phyloP scores from a whole-genome alignment of 1,140 invertebrate species.

The Cydia strobilella region DNA sequence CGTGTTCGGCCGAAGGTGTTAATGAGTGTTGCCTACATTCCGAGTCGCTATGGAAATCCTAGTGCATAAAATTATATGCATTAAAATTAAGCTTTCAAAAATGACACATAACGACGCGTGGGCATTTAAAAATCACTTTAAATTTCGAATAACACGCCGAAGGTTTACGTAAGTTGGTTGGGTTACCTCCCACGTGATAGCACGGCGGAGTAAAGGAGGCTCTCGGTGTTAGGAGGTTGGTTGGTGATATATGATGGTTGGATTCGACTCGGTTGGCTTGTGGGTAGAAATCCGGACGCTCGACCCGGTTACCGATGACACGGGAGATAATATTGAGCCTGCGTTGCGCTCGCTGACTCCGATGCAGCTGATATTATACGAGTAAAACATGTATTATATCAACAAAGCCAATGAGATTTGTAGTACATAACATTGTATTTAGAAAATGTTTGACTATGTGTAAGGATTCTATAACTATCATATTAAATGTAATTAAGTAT shows the following conservation, averaged over 20 bases:
- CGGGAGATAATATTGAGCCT: conserved; percentile 64
- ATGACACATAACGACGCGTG: conserved; percentile 15
- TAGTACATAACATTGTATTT: conserved; percentile 13
- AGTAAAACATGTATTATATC: conserved; percentile 5
- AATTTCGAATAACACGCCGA: conserved; percentile 23
- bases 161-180: conserved; percentile 32
- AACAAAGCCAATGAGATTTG: conserved; percentile 8
- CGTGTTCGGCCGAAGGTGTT: conserved; percentile 11
- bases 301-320: conserved; percentile 70
- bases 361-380: conserved; percentile 29
- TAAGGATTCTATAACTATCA: neutral
- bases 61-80: conserved; percentile 27
- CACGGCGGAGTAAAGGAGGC: conserved; percentile 49
- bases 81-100: conserved; percentile 25
- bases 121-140: conserved; percentile 22
- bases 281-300: conserved; percentile 66
- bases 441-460: neutral
- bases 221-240: conserved; percentile 38
- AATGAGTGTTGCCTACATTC: conserved; percentile 28
- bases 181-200: conserved; percentile 46
- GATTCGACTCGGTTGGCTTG: conserved; percentile 52
- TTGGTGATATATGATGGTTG: conserved; percentile 50
- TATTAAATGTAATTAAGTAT: no score
- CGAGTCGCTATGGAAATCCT: neutral
- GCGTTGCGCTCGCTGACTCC: conserved; percentile 47